Evolutionary conservation across 2,797 vertebrate genomes (phyloP), one percentile per base, ranked within the genome.

Genomic region (Pangasius mekongensis): DNA sequence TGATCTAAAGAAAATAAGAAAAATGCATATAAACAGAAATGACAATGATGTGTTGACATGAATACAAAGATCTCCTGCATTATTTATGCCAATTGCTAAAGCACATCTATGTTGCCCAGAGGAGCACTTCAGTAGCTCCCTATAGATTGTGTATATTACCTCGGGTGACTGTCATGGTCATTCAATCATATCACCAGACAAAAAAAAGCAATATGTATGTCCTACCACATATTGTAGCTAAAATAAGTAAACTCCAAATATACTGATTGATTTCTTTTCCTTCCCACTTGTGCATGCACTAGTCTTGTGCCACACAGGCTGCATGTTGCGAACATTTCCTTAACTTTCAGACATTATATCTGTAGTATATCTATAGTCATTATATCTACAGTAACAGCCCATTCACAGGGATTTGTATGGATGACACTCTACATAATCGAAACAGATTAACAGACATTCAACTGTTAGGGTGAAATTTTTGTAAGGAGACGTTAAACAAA

Each of bases 81-180:
- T 88, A 71, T 82, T 88, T 47, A 87, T 89, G 91, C 83, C 90
- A 90, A 91, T 87, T 91, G 90, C 87, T 87, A 87, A 91, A 92
- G 91, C 89, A 36, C 33, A 89, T 90, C 91, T 91, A 89, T n/a
- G 81, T 89, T 86, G 27, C 90, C 74, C 83, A 43, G 27, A 43
- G 8, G 43, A 64, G 76, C 66, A 86, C 87, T 82, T 87, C 88
- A 89, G 66, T 86, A 16, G 52, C 81, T 87, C 90, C 80, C 90
- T 78, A 86, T 30, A 86, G 90, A 89, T 88, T 90, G 90, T 93
- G 93, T 92, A 86, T 92, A 92, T 92, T 86, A 87, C 77, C 89
- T 91, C 36, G 22, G 69, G 20, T 73, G 20, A 54, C 52, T 16
- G 52, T 3, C 14, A 74, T 11, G 1, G 54, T 18, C 14, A 56